Percentiles rank a stretch among this genome's conserved stretches.
These are phyloP conservation scores for Daphoenositta chrysoptera DNA, from an alignment of 2,113 vertebrate genomes.

Conservation along the genomic window DNA sequence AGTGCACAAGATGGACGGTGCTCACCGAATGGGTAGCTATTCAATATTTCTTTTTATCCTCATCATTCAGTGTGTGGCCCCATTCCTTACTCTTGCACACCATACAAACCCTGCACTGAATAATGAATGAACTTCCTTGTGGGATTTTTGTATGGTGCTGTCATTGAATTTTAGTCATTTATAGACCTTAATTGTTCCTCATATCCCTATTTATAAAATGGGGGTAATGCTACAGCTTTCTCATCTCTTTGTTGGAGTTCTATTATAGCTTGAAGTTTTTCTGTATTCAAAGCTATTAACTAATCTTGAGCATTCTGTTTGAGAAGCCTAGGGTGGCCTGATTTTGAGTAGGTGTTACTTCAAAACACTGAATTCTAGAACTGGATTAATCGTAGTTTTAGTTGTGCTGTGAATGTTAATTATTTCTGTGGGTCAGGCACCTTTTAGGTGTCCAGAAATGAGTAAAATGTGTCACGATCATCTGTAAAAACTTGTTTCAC, in stretches of 20 bases:
- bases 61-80: constrained; percentile 68
- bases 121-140: constrained; percentile 42
- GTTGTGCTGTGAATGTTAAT: constrained; percentile 8
- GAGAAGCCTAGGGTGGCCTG: neutral
- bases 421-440: neutral
- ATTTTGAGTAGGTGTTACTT: neutral
- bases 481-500: neutral
- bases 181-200: constrained; percentile 19
- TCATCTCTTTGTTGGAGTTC: constrained; percentile 5
- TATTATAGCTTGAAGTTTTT: neutral
- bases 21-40: constrained; percentile 71
- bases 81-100: constrained; percentile 51
- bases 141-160: constrained; percentile 53
- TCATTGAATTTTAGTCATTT: constrained; percentile 41
- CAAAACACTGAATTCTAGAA: neutral
- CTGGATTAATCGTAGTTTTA: neutral
- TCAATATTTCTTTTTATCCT: constrained; percentile 70
- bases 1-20: constrained; percentile 71
- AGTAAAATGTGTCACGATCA: neutral
- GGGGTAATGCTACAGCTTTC: neutral
- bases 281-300: neutral
- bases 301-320: neutral
- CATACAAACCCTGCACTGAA: constrained; percentile 61
- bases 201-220: constrained; percentile 12
- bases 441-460: neutral